phyloP scores from a whole-genome alignment of 2,797 vertebrate genomes.

The Coilia nasus region DNA sequence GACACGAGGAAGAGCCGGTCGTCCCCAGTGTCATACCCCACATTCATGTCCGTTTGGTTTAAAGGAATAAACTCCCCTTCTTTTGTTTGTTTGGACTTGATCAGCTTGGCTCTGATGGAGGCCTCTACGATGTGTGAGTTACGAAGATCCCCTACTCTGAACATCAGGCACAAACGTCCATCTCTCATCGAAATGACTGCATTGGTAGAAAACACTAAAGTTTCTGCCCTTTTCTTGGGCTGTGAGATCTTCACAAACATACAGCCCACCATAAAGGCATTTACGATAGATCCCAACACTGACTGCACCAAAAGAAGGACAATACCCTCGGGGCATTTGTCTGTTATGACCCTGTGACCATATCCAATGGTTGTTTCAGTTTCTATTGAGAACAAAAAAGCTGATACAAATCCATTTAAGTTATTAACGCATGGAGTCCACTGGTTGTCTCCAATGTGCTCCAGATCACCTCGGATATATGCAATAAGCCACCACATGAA shows the following conservation, averaged over 20 bases:
- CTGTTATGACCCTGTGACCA: constrained; percentile 97
- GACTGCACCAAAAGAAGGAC: constrained; percentile 94
- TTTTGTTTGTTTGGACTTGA: constrained; percentile 99
- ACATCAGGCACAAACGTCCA: constrained; percentile 97
- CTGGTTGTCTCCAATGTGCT: constrained; percentile 86
- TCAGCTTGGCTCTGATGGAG: constrained; percentile 96
- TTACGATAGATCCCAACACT: constrained; percentile 97
- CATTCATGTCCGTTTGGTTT: constrained; percentile 99
- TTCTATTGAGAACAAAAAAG: constrained; percentile 98
- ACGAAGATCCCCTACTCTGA: constrained; percentile 95
- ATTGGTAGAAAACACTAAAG: constrained; percentile 95
- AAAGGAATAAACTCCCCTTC: constrained; percentile 99
- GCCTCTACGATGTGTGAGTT: constrained; percentile 99
- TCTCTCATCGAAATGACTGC: constrained; percentile 97
- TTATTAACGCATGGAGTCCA: constrained; percentile 99
- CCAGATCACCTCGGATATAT: constrained; percentile 93
- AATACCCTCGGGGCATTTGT: constrained; percentile 97
- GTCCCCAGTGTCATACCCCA: constrained; percentile 96
- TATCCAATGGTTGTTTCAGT: constrained; percentile 99
- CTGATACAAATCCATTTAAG: constrained; percentile 95
- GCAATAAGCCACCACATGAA: constrained; percentile 99
- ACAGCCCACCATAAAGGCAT: constrained; percentile 99
- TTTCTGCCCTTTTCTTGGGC: constrained; percentile 98
- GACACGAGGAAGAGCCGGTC: constrained; percentile 98
- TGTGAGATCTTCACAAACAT: constrained; percentile 99